These are phyloP conservation scores for Orchesellides sinensis DNA, from an alignment of 2,888 invertebrate genomes.

Conservation along the genomic window DNA sequence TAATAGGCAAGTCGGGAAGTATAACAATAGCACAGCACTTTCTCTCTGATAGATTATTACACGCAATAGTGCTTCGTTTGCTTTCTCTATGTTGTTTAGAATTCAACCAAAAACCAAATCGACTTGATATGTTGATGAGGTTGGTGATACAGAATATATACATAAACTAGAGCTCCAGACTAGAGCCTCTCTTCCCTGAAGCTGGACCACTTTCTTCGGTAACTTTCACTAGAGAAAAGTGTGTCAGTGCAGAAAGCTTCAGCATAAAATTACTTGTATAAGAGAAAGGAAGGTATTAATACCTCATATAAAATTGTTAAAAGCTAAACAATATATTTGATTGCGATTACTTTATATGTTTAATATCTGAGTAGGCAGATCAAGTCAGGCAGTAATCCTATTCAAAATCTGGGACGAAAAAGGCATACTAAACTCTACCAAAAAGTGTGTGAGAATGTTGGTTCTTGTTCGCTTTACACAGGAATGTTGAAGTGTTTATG, in stretches of 20 bases:
- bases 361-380: too few species aligned
- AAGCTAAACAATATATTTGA: neutral
- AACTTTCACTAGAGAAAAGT: slow-evolving; percentile 4
- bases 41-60: neutral
- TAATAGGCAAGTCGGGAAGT: neutral
- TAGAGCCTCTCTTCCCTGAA: neutral
- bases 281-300: neutral
- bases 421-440: neutral
- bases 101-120: slow-evolving; percentile 10
- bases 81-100: neutral
- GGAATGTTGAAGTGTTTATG: slow-evolving; percentile 44
- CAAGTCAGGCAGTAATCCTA: neutral
- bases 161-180: too few species aligned
- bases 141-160: neutral
- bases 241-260: neutral
- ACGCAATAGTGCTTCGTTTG: neutral
- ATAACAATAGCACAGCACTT: too few species aligned
- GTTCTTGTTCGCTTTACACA: too few species aligned
- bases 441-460: slow-evolving; percentile 15
- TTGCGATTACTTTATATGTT: neutral
- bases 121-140: slow-evolving; percentile 19
- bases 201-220: neutral
- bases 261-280: neutral
- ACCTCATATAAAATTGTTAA: too few species aligned
- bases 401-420: neutral